phyloP scores from a whole-genome alignment of 2,113 vertebrate genomes.

The Menura novaehollandiae region DNA sequence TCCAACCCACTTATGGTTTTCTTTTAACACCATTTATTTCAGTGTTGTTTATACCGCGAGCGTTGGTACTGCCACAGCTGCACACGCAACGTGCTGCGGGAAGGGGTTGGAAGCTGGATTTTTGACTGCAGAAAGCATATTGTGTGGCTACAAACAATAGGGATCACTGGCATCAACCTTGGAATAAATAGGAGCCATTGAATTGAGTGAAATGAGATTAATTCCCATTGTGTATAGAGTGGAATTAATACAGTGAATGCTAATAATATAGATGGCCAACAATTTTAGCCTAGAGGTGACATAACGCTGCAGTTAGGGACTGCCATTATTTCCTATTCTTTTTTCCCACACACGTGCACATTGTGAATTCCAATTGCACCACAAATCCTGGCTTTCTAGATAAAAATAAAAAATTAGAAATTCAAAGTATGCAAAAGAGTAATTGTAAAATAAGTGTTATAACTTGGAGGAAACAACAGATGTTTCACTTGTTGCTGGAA shows the following conservation, averaged over 20 bases:
- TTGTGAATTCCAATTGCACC: neutral
- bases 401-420: neutral
- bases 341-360: neutral
- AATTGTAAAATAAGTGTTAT: conserved; percentile 26
- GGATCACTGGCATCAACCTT: neutral
- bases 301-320: neutral
- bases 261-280: neutral
- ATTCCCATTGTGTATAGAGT: neutral
- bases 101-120: neutral
- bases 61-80: neutral
- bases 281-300: neutral
- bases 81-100: fast-evolving
- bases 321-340: neutral
- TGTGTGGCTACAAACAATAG: neutral
- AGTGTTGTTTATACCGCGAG: neutral
- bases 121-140: neutral
- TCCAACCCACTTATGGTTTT: neutral
- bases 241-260: neutral
- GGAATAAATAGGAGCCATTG: neutral
- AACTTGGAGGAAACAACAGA: conserved; percentile 41
- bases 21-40: neutral
- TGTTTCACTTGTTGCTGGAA: conserved; percentile 47
- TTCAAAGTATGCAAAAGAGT: neutral
- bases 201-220: neutral
- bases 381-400: neutral